Conservation (phyloP, 2,888 invertebrate genomes). For the Conops quadrifasciatus region DNA sequence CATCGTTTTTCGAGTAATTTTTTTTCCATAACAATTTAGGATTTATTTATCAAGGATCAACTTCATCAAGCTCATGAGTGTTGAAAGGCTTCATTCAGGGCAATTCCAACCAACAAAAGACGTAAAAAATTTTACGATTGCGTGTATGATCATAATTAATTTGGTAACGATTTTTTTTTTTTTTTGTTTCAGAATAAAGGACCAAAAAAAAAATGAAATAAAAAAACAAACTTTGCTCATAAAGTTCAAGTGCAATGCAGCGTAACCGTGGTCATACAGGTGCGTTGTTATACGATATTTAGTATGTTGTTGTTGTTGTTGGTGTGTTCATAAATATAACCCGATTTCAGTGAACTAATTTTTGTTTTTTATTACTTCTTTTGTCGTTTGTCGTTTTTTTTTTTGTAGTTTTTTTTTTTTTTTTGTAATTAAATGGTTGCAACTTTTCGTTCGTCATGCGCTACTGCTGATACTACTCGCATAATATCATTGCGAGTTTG, state of each 20-base stretch:
- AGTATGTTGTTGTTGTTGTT: conserved; percentile 19
- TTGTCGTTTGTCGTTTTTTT: background rate
- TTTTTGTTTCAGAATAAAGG: too few species aligned
- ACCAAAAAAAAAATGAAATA: too few species aligned
- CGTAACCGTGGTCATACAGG: conserved; percentile 11
- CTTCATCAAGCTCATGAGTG: too few species aligned
- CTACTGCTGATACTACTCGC: conserved; percentile 47
- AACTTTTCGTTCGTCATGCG: conserved; percentile 41
- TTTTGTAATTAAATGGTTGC: conserved; percentile 34
- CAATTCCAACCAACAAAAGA: background rate
- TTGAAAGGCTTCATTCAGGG: too few species aligned
- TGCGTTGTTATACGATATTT: conserved; percentile 12
- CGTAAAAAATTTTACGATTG: background rate
- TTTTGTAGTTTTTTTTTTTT: conserved; percentile 7
- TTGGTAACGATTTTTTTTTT: background rate
- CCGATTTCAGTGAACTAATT: background rate
- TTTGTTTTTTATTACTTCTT: background rate
- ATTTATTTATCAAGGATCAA: too few species aligned
- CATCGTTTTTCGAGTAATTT: background rate
- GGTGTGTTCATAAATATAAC: background rate
- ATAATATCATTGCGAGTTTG: conserved; percentile 14
- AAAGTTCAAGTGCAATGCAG: conserved; percentile 19
- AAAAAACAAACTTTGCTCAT: conserved; percentile 6
- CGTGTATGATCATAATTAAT: background rate
- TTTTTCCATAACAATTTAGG: conserved; percentile 43